Evolutionary conservation across 2,888 invertebrate genomes (phyloP).

Genomic region (Tupiocoris notatus): DNA sequence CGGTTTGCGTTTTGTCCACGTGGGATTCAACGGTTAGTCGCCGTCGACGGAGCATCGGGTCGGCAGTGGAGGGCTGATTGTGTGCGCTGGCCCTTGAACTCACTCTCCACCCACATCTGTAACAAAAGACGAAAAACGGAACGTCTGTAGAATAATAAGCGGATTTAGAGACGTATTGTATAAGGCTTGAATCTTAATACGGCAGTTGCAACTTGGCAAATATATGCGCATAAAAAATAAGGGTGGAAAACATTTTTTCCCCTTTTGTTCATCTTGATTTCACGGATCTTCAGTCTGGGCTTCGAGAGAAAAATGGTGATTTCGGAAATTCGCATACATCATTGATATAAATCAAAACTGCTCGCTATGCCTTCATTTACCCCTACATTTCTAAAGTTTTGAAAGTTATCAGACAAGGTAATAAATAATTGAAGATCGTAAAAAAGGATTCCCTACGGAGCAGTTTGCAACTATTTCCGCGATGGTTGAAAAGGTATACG

Average conservation of each 20-base stretch:
- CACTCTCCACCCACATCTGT: slow-evolving; percentile 27
- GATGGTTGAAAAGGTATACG: too few species aligned
- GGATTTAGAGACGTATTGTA: background rate
- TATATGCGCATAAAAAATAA: too few species aligned
- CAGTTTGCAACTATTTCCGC: too few species aligned
- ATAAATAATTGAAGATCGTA: too few species aligned
- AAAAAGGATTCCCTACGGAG: too few species aligned
- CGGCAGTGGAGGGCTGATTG: slow-evolving; percentile 11
- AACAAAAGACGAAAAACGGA: slow-evolving; percentile 14
- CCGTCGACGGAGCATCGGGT: slow-evolving; percentile 7
- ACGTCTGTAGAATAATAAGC: background rate
- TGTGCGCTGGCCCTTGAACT: slow-evolving; percentile 27
- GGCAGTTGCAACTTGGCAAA: background rate
- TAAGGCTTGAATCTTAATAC: background rate
- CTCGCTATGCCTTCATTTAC: too few species aligned
- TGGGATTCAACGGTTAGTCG: background rate
- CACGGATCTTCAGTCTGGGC: background rate
- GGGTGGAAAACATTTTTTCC: background rate
- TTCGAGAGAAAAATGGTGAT: too few species aligned
- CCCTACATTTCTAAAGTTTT: too few species aligned
- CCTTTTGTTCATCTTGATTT: background rate
- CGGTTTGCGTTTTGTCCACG: background rate
- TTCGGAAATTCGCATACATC: too few species aligned
- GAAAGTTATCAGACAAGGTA: too few species aligned
- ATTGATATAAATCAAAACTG: too few species aligned